Base-by-base conservation (phyloP, 1,140 invertebrate species). In the Aphidius ervi region DNA sequence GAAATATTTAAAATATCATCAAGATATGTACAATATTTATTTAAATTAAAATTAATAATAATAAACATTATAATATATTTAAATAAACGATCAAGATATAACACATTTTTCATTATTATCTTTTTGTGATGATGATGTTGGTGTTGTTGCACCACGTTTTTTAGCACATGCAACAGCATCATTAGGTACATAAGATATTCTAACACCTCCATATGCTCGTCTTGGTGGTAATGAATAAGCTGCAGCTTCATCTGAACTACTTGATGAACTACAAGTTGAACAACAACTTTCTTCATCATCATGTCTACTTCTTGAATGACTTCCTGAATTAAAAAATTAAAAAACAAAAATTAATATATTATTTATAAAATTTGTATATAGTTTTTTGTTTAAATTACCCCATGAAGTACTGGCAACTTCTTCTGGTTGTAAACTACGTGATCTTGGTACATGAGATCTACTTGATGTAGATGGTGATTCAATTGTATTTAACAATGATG, bases 111-210 rank as follows among this genome's bases (percentile, higher is more conserved):
- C 78, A 9, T 67, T 50, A 9, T 67, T 50, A 46, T 78, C 78
- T 58, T 72, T 76, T 48, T 71, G 72, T 7, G 65, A 67, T 46
- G 75, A 75, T 47, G 71, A 57, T 23, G 68, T 62, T 63, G 80
- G 64, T 70, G 23, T 31, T 31, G 23, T 31, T 59, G 83, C 82
- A 61, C 87, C 81, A 52, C 87, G 82, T 61, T 88, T 81, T 64
- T 86, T 82, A 45, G 89, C 89, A 68, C 87, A 89, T 9, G 90
- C 91, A 16, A 94, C 80, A 0, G 90, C 88, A 76, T 94, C 92
- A 73, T 93, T 94, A 63, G 91, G 92, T 62, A 95, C 91, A 77
- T 94, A 95, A 8, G 91, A 92, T 64, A 94, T 92, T 49, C 92
- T 77, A 4, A 93, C 92, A 53, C 91, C 91, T 42, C 91, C 91